Evolutionary conservation across 2,797 vertebrate genomes (phyloP).

Genomic region (Mormyrus hasselquistii): DNA sequence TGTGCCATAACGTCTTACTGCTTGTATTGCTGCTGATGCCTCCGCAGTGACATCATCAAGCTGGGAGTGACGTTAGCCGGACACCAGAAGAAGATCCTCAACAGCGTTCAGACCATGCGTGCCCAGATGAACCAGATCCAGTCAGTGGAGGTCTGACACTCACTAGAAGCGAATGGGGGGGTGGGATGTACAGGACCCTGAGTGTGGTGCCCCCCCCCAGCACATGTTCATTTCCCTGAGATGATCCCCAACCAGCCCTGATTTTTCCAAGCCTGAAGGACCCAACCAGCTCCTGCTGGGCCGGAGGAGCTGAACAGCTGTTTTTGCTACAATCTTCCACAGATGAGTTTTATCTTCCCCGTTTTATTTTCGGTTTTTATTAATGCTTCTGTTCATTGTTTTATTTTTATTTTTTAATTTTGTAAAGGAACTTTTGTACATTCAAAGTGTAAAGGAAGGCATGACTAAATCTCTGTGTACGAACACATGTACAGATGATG

Average conservation of each 20-base stretch:
- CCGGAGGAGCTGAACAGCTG: not conserved
- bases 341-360: slow-evolving; percentile 7
- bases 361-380: slow-evolving; percentile 16
- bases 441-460: not conserved
- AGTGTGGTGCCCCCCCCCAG: slow-evolving; percentile 30
- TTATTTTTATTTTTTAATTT: slow-evolving; percentile 19
- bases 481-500: slow-evolving; percentile 16
- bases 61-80: slow-evolving; percentile 87
- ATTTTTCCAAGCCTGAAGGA: not conserved
- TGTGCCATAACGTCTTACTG: not conserved
- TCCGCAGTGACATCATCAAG: slow-evolving; percentile 80
- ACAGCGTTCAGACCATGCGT: slow-evolving; percentile 95
- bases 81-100: slow-evolving; percentile 97
- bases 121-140: slow-evolving; percentile 98
- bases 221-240: slow-evolving; percentile 20
- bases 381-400: slow-evolving; percentile 20
- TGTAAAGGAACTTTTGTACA: slow-evolving; percentile 29
- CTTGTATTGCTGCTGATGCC: slow-evolving; percentile 36
- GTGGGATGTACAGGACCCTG: slow-evolving; percentile 21
- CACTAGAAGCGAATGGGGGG: slow-evolving; percentile 26
- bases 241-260: slow-evolving; percentile 17
- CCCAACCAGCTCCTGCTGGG: slow-evolving; percentile 14
- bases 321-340: slow-evolving; percentile 14
- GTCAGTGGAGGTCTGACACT: slow-evolving; percentile 87
- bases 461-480: slow-evolving; percentile 6